A percentile compares a stretch with the other conserved stretches of the same genome.
phyloP scores from a whole-genome alignment of 2,113 vertebrate species.

The Otis tarda region DNA sequence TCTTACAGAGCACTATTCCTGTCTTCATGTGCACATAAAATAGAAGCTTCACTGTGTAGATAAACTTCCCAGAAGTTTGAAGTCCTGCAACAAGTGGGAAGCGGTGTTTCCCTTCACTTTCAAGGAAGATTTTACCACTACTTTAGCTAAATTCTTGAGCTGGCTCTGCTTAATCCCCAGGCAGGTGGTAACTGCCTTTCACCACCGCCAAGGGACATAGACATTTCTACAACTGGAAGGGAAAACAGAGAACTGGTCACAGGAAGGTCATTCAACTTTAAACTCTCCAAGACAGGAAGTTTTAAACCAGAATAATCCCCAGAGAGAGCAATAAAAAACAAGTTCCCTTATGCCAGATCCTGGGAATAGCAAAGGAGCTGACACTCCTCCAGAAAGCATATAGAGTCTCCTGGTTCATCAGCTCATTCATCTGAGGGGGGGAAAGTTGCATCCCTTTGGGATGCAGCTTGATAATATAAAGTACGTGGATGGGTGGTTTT shows the following conservation, averaged over 20 bases:
- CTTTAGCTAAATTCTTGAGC: background rate
- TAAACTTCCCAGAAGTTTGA: background rate
- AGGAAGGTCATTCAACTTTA: background rate
- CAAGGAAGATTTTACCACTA: background rate
- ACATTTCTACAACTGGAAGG: background rate
- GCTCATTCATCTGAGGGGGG: background rate
- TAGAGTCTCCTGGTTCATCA: background rate
- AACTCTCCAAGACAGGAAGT: background rate
- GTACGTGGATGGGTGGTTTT: accelerated
- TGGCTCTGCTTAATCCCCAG: background rate
- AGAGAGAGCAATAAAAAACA: background rate
- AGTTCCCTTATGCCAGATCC: background rate
- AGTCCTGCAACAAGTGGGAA: background rate
- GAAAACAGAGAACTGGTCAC: background rate
- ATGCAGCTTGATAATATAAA: background rate
- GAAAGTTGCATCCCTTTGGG: background rate
- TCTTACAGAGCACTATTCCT: accelerated
- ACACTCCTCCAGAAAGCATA: background rate
- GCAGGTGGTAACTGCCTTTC: background rate
- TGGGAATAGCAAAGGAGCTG: background rate
- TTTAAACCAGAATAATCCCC: background rate
- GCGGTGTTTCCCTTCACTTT: background rate
- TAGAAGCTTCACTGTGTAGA: background rate
- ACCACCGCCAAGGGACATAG: accelerated
- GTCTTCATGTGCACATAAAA: background rate